Evolutionary conservation across 2,113 vertebrate genomes (phyloP), one percentile per base, ranked within the genome.

Genomic region (Halcyon senegalensis): DNA sequence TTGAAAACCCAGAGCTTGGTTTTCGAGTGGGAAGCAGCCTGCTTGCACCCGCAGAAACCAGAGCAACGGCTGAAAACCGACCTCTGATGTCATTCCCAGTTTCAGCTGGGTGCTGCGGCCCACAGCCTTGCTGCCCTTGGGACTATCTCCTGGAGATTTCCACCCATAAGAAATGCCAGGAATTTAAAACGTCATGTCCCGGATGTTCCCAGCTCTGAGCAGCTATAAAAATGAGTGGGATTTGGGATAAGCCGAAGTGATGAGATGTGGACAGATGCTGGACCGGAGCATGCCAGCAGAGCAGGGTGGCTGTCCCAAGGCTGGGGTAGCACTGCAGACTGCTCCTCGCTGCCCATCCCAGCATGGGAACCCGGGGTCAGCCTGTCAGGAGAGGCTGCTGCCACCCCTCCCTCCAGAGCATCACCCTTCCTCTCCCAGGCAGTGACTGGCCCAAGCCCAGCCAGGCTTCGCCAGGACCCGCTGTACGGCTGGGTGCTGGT

Each of bases 401-500:
- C 41, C 4, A 7, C 31, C 35, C 5, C n/a, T 67, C 28, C 53
- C 21, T 53, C 55, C 39, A 62, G 4, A 70, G n/a, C 69, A 88
- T 48, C 56, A 55, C 62, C 39, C 91, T 97, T 80, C 35, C 28
- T 78, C 53, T 89, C 51, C 35, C 76, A 98, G 98, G 97, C 70
- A 92, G 78, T 3, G 94, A 98, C 67, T 94, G 85, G 78, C 66
- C 67, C 84, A 97, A 94, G 44, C 90, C 96, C 2, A 28, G 89
- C 33, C 98, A 96, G 44, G 84, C 92, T 51, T 97, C 59, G 17
- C 80, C 73, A 0, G 37, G 69, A 30, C 63, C 68, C 1, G 9
- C 74, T 7, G 98, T 97, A n/a, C 97, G 98, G 28, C 98, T 96
- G 95, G 56, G 80, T 10, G 20, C 97, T 58, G 93, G 75, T 31